These are phyloP conservation scores for Graphium colonna DNA, from an alignment of 2,888 invertebrate genomes.

Conservation along the genomic window DNA sequence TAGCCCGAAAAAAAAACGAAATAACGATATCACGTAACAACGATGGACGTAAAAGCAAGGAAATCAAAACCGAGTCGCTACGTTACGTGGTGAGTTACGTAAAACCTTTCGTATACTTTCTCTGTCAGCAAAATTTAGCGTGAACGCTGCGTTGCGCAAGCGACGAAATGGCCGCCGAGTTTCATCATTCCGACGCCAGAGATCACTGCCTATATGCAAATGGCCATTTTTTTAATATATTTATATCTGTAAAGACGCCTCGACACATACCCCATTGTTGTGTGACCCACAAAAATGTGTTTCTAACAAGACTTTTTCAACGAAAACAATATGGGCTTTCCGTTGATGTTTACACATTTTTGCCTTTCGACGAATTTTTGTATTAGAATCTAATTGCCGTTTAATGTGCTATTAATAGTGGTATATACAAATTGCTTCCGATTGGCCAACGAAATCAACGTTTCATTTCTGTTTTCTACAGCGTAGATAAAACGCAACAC, in stretches of 20 bases:
- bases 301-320: too few relatives aligned
- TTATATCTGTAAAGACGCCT: conserved; percentile 39
- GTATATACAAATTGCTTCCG: conserved; percentile 8
- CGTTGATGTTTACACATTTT: background rate
- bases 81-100: conserved; percentile 73
- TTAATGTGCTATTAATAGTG: conserved; percentile 11
- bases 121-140: conserved; percentile 79
- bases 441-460: conserved; percentile 5
- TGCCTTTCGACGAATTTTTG: conserved; percentile 2
- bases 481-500: conserved; percentile 13
- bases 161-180: conserved; percentile 74
- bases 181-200: conserved; percentile 69
- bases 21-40: conserved; percentile 56
- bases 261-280: conserved; percentile 23
- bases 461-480: conserved; percentile 9
- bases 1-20: conserved; percentile 45
- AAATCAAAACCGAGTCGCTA: conserved; percentile 75
- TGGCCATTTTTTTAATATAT: too few relatives aligned
- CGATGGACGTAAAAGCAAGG: conserved; percentile 73
- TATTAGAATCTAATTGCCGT: conserved; percentile 2
- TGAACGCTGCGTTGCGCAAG: conserved; percentile 67
- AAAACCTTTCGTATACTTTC: conserved; percentile 79
- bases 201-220: conserved; percentile 68
- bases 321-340: background rate
- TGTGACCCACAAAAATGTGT: conserved; percentile 1